Percentiles rank a stretch among this genome's conserved stretches.
Evolutionary conservation across 2,113 vertebrate species (phyloP).

Genomic region (Rhinoptilus africanus): DNA sequence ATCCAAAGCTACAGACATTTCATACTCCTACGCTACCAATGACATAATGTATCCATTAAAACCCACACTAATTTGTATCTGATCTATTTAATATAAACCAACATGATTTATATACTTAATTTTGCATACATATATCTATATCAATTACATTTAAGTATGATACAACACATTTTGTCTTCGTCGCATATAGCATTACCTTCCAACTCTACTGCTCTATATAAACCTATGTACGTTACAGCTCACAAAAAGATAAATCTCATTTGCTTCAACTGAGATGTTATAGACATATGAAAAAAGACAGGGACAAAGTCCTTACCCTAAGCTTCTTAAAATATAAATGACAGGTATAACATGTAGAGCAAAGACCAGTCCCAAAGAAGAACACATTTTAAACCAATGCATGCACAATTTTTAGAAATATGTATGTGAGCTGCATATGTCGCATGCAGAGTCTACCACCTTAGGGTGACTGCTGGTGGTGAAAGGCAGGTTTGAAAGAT

Average conservation of each 20-base stretch:
- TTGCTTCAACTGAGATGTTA: constrained; percentile 28
- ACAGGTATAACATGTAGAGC: not conserved
- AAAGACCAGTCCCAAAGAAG: not conserved
- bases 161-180: not conserved
- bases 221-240: not conserved
- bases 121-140: not conserved
- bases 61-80: not conserved
- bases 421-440: not conserved
- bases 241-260: constrained; percentile 35
- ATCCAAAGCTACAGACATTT: not conserved
- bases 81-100: not conserved
- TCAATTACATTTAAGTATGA: not conserved
- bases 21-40: not conserved
- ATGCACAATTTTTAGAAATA: not conserved
- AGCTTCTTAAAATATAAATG: constrained; percentile 24
- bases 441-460: accelerated
- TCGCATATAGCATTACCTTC: not conserved
- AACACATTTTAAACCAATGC: not conserved
- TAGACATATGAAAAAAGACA: constrained; percentile 20
- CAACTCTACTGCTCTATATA: not conserved
- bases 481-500: not conserved
- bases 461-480: not conserved
- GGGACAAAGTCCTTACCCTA: constrained; percentile 35
- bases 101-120: not conserved
- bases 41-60: not conserved